These are phyloP conservation scores for Limnephilus auricula DNA, from an alignment of 2,888 invertebrate genomes.

Conservation along the genomic window DNA sequence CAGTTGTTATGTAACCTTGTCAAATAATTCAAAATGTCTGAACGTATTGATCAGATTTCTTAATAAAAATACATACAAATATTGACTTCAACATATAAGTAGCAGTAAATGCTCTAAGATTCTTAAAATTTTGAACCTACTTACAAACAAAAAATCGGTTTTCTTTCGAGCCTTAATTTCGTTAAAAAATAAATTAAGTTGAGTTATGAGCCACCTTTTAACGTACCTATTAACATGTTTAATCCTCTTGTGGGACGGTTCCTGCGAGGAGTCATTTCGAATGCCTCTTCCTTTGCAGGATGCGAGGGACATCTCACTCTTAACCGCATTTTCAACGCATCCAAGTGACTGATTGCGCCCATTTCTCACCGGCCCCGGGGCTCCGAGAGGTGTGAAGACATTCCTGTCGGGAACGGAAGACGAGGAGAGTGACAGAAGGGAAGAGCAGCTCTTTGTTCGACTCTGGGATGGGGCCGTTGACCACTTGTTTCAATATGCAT, in stretches of 20 bases:
- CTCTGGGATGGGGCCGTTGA: slow-evolving; percentile 11
- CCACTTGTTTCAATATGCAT: slow-evolving; percentile 47
- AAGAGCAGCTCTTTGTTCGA: slow-evolving; percentile 46
- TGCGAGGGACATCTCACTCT: slow-evolving; percentile 24
- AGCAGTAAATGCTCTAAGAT: neutral
- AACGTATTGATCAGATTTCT: no score
- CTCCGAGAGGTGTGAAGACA: slow-evolving; percentile 28
- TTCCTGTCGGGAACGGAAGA: slow-evolving; percentile 25
- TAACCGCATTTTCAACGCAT: slow-evolving; percentile 57
- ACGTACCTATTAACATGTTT: neutral
- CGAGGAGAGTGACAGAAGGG: slow-evolving; percentile 12
- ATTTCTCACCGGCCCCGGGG: slow-evolving; percentile 47
- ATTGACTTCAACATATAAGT: neutral
- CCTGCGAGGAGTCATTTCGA: neutral
- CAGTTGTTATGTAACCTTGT: no score
- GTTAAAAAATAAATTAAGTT: neutral
- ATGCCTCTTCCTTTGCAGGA: neutral
- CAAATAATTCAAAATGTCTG: no score
- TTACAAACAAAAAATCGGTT: neutral
- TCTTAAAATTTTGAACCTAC: neutral
- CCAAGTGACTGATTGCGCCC: slow-evolving; percentile 51
- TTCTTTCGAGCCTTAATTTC: neutral
- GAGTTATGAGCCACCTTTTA: neutral
- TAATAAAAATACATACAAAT: no score
- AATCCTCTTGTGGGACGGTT: neutral